A percentile compares a stretch with the other conserved stretches of the same genome.
These are phyloP conservation scores for Hirundo rustica DNA, from an alignment of 2,797 vertebrate species.

Conservation along the genomic window DNA sequence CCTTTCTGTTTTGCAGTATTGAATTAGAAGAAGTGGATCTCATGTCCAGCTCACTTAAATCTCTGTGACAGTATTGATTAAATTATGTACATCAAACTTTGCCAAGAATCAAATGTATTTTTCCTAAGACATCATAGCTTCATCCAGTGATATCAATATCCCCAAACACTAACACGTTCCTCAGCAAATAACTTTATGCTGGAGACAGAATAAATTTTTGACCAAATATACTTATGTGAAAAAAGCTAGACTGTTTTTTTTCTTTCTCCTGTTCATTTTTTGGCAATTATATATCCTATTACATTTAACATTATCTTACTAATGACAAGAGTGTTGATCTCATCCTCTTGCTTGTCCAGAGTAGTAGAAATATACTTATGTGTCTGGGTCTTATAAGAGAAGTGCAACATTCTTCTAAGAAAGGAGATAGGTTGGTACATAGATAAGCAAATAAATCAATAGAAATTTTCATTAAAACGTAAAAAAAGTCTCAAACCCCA, in stretches of 20 bases:
- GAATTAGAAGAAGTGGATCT: background rate
- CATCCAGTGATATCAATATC: background rate
- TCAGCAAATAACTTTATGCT: background rate
- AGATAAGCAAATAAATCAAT: background rate
- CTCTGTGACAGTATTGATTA: background rate
- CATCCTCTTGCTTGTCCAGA: background rate
- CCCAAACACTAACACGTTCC: background rate
- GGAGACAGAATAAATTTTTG: background rate
- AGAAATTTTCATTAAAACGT: background rate
- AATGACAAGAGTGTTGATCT: background rate
- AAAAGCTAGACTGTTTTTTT: background rate
- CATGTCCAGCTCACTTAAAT: background rate
- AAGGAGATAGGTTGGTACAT: rapidly evolving
- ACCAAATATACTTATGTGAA: background rate
- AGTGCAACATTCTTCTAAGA: background rate
- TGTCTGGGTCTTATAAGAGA: background rate
- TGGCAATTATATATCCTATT: background rate
- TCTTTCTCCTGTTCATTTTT: background rate
- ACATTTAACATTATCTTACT: background rate
- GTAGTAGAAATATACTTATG: background rate
- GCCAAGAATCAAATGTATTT: background rate
- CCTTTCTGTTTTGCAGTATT: background rate
- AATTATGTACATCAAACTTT: background rate
- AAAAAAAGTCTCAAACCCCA: rapidly evolving
- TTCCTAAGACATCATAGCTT: background rate